These are phyloP conservation scores for Cheilosia variabilis DNA, from an alignment of 2,888 invertebrate genomes.

Conservation along the genomic window DNA sequence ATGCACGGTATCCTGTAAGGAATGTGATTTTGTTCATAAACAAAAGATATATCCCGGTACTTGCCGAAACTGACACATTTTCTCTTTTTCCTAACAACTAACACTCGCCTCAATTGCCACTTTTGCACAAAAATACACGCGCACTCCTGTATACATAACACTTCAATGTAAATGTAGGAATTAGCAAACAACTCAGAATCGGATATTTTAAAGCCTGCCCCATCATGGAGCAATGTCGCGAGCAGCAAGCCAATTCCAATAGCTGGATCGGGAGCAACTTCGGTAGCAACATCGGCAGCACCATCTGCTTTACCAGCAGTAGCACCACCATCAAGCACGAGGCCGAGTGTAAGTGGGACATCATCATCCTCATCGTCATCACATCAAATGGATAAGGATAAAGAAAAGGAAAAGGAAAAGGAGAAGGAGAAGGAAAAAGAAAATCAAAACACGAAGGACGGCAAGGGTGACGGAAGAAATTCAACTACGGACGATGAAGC, in stretches of 20 bases:
- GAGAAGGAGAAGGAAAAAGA: constrained; percentile 10
- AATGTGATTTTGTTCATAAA: constrained; percentile 51
- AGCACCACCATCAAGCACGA: constrained; percentile 72
- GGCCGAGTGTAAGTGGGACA: constrained; percentile 81
- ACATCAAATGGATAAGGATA: constrained; percentile 79
- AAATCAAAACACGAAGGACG: constrained; percentile 12
- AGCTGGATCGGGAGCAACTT: constrained; percentile 63
- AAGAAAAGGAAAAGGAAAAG: constrained; percentile 25
- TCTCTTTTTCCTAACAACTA: constrained; percentile 44
- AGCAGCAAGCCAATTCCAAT: constrained; percentile 80
- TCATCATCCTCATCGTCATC: constrained; percentile 81
- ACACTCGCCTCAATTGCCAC: constrained; percentile 43
- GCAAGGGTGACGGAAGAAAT: constrained; percentile 35
- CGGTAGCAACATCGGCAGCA: constrained; percentile 76
- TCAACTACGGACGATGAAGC: constrained; percentile 85
- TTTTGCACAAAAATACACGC: constrained; percentile 62
- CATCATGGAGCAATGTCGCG: constrained; percentile 85
- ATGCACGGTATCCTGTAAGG: constrained; percentile 53
- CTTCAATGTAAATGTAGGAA: constrained; percentile 79
- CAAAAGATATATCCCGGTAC: constrained; percentile 1
- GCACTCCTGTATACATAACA: constrained; percentile 35
- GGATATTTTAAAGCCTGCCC: constrained; percentile 85
- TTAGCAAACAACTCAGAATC: constrained; percentile 81
- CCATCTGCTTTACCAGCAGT: constrained; percentile 59
- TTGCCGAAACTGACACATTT: constrained; percentile 46